Percentiles rank a stretch among this genome's conserved stretches.
phyloP scores from a whole-genome alignment of 2,797 vertebrate species.

The Chaunax sp. region DNA sequence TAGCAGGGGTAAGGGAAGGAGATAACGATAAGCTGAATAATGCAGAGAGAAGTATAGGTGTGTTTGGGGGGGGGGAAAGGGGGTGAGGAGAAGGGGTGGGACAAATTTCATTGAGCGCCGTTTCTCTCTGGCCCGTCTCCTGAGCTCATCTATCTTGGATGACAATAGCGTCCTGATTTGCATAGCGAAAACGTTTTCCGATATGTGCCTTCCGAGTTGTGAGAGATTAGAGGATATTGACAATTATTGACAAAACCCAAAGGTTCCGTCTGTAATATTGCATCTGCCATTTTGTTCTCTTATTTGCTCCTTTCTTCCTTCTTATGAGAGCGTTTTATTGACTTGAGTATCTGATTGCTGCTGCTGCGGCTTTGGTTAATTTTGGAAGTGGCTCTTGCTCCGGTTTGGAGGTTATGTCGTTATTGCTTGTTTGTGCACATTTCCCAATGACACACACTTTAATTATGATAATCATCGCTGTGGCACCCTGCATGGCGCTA shows the following conservation, averaged over 20 bases:
- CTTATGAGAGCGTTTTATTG: slow-evolving; percentile 62
- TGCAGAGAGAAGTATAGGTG: slow-evolving; percentile 14
- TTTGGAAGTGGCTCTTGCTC: slow-evolving; percentile 44
- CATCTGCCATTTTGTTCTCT: slow-evolving; percentile 59
- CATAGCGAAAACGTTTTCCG: slow-evolving; percentile 73
- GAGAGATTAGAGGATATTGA: slow-evolving; percentile 79
- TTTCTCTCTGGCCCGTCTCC: slow-evolving; percentile 65
- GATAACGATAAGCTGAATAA: slow-evolving; percentile 50
- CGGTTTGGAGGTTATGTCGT: slow-evolving; percentile 50
- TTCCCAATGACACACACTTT: slow-evolving; percentile 78
- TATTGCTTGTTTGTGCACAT: slow-evolving; percentile 80
- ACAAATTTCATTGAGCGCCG: slow-evolving; percentile 60
- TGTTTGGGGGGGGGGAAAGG: background rate
- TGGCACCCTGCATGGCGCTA: slow-evolving; percentile 61
- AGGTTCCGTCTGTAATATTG: slow-evolving; percentile 68
- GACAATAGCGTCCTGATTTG: slow-evolving; percentile 73
- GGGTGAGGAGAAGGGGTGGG: slow-evolving; percentile 32
- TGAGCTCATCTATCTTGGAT: slow-evolving; percentile 73
- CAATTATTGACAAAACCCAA: slow-evolving; percentile 75
- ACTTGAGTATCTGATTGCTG: slow-evolving; percentile 71
- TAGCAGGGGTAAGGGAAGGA: slow-evolving; percentile 18
- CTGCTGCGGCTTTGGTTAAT: slow-evolving; percentile 38
- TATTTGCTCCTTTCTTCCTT: slow-evolving; percentile 51
- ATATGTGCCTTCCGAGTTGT: slow-evolving; percentile 63
- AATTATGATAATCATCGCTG: slow-evolving; percentile 82